phyloP scores from a whole-genome alignment of 1,140 invertebrate genomes.

The Drosophila setifemur region DNA sequence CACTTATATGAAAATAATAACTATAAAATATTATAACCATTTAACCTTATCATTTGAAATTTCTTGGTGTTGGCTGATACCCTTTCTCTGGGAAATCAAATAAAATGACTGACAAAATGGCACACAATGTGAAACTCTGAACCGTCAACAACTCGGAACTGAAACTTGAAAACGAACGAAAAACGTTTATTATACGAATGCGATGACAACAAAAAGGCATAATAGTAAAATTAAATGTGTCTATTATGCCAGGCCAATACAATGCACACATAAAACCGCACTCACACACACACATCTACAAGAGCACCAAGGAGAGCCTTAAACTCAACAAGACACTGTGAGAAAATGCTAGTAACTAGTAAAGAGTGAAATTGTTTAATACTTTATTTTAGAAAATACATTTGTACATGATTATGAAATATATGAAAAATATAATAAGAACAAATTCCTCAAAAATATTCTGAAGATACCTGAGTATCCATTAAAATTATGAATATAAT shows the following conservation, averaged over 20 bases:
- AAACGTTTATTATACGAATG: slow-evolving; percentile 79
- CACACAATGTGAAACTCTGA: slow-evolving; percentile 20
- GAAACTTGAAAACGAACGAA: slow-evolving; percentile 67
- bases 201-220: slow-evolving; percentile 79
- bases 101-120: slow-evolving; percentile 72
- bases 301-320: not conserved
- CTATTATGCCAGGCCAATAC: slow-evolving; percentile 78
- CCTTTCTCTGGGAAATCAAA: slow-evolving; percentile 58
- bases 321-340: slow-evolving; percentile 21
- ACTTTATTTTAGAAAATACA: too few species aligned
- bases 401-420: too few species aligned
- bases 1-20: not conserved
- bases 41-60: slow-evolving; percentile 35
- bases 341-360: too few species aligned
- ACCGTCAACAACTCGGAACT: slow-evolving; percentile 26
- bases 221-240: slow-evolving; percentile 81
- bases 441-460: not conserved
- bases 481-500: too few species aligned
- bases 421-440: too few species aligned
- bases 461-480: too few species aligned
- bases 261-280: slow-evolving; percentile 76
- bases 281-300: slow-evolving; percentile 20
- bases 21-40: slow-evolving; percentile 8
- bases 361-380: too few species aligned
- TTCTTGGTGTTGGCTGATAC: slow-evolving; percentile 33